Base-by-base conservation (phyloP, 1,140 invertebrate genomes). In the Drosophila dunni region DNA sequence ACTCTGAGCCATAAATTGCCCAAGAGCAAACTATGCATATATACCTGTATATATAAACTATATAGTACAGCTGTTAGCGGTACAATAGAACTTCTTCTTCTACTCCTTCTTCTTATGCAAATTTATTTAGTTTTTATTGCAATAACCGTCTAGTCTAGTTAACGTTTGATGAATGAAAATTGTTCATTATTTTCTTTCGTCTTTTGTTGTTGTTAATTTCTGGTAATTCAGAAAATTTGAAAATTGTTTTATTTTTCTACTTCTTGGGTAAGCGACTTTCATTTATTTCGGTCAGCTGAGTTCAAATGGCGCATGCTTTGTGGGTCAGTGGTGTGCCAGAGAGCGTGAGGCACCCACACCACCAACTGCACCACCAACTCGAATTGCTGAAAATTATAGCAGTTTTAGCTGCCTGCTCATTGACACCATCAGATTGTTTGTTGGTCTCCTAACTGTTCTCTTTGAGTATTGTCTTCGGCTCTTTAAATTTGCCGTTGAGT, bases 1-100 rank as follows among this genome's bases (percentile, higher is more conserved):
- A 86, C 83, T 86, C 84, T 86, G 79, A 36, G 84, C 79, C 62
- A 89, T 86, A 86, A 86, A 89, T 86, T 89, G 79, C 84, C 83
- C 79, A 54, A 53, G 46, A 64, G 64, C 56, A 13, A 11, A 44
- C 51, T 50, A 38, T n/a, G 38, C 33, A 1, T 70, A 67, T 71
- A 70, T 29, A 36, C 15, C 8, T 20, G 20, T 66, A 74, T 6
- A 48, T 38, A 7, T 42, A 46, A 46, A 48, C 17, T 20, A 51
- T 51, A 51, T n/a, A 29, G 29, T 51, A 7, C 24, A 51, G 3
- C 24, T 15, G 50, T 34, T 51, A 51, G 29, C 50, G 46, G 46
- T 29, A 50, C 29, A 33, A 51, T n/a, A 51, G 50, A 51, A 51
- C 24, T 34, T 51, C 46, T 20, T 20, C 1, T 20, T 20, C 17